Conservation (phyloP, 1,140 invertebrate genomes). For the Dendroctonus ponderosae region DNA sequence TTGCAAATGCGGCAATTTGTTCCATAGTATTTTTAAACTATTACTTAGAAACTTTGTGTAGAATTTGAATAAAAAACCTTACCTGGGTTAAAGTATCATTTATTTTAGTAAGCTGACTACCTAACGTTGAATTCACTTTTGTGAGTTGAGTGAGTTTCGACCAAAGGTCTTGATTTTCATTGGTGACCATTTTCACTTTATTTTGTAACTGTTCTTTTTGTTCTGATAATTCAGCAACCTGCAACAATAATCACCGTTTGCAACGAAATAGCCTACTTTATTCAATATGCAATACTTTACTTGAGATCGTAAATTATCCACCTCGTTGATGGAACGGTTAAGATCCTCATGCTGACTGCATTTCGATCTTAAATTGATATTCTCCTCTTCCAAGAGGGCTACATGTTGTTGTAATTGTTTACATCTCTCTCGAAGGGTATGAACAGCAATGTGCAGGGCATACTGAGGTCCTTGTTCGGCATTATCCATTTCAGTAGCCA, state of each 20-base stretch:
- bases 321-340: conserved; percentile 50
- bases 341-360: conserved; percentile 38
- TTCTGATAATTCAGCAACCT: conserved; percentile 65
- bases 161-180: conserved; percentile 78
- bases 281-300: not conserved
- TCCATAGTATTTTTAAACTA: not conserved
- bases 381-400: conserved; percentile 69
- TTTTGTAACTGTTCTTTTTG: conserved; percentile 73
- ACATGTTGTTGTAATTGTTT: conserved; percentile 68
- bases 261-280: not conserved
- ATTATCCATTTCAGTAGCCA: conserved; percentile 43
- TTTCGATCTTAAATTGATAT: conserved; percentile 61
- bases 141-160: conserved; percentile 65
- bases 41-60: not conserved
- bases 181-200: conserved; percentile 74
- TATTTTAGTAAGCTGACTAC: conserved; percentile 55
- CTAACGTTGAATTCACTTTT: conserved; percentile 56
- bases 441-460: conserved; percentile 71
- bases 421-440: conserved; percentile 78
- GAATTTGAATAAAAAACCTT: not conserved
- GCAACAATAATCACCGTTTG: conserved; percentile 34
- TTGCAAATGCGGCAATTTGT: too few relatives aligned
- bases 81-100: conserved; percentile 51
- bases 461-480: conserved; percentile 51
- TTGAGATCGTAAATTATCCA: conserved; percentile 52